phyloP scores from a whole-genome alignment of 2,888 invertebrate genomes.

The Linnaemya tessellans region DNA sequence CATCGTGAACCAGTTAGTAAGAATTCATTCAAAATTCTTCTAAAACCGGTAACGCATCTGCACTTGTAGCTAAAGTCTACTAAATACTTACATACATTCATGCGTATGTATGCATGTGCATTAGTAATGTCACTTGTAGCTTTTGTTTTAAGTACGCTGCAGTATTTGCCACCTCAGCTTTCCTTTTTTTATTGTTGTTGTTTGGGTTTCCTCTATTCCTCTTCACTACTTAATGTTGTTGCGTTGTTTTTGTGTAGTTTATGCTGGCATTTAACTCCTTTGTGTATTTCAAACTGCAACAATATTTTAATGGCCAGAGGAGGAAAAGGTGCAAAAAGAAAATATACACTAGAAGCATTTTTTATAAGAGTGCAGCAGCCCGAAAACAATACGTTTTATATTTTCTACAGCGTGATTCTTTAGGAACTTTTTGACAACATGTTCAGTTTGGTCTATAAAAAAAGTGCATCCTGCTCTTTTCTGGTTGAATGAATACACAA shows the following conservation, averaged over 20 bases:
- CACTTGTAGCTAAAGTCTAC: background rate
- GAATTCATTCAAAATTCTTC: background rate
- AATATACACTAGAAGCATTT: conserved; percentile 27
- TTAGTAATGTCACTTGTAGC: conserved; percentile 32
- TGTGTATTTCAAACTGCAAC: conserved; percentile 35
- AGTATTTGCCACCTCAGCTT: conserved; percentile 38
- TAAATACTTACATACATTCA: too few species aligned
- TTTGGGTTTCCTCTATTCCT: conserved; percentile 6
- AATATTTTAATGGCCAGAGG: conserved; percentile 10
- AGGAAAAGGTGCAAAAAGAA: background rate
- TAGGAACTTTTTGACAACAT: too few species aligned
- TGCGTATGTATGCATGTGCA: too few species aligned
- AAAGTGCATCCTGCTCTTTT: too few species aligned
- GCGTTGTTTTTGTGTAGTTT: conserved; percentile 21
- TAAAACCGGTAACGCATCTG: background rate
- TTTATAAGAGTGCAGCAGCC: conserved; percentile 15
- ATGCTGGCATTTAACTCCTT: conserved; percentile 52
- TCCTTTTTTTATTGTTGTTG: background rate
- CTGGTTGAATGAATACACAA: too few species aligned
- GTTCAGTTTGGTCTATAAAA: too few species aligned
- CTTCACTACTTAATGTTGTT: conserved; percentile 27
- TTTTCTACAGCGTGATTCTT: too few species aligned
- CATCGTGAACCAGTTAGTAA: background rate
- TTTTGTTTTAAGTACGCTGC: conserved; percentile 53
- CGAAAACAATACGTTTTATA: conserved; percentile 14